A percentile compares a stretch with the other conserved stretches of the same genome.
These are phyloP conservation scores for Ectropis grisescens DNA, from an alignment of 1,140 invertebrate species.

Conservation along the genomic window DNA sequence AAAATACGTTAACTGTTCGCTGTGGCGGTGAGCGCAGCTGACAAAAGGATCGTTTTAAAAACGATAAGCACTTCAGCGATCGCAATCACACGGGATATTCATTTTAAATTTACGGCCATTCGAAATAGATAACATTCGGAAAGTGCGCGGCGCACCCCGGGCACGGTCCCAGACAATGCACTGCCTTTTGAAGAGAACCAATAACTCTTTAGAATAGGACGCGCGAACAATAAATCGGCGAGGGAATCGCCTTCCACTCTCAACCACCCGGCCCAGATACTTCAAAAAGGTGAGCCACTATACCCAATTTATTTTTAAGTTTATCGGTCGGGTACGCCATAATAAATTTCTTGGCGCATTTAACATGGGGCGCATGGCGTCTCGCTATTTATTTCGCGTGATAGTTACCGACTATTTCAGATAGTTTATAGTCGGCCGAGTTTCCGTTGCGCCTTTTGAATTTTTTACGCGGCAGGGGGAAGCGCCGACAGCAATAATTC, in stretches of 20 bases:
- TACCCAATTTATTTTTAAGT: conserved; percentile 23
- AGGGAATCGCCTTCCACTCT: conserved; percentile 12
- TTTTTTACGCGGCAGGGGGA: no score
- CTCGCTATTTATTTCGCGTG: conserved; percentile 12
- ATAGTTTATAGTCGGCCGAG: no score
- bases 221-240: conserved; percentile 19
- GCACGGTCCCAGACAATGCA: conserved; percentile 13
- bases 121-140: conserved; percentile 17
- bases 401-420: no score
- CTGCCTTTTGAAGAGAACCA: conserved; percentile 17
- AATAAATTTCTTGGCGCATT: conserved; percentile 19
- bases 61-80: conserved; percentile 18
- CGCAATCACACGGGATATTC: conserved; percentile 18
- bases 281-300: conserved; percentile 8
- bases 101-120: conserved; percentile 23
- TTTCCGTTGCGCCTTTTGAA: no score
- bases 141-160: conserved; percentile 4
- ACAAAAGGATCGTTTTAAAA: conserved; percentile 8
- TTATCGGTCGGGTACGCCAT: conserved; percentile 18
- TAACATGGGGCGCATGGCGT: conserved; percentile 11
- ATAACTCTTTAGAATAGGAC: conserved; percentile 19
- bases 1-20: no score
- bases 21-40: neutral
- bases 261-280: conserved; percentile 1
- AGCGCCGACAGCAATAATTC: no score